A percentile compares a stretch with the other conserved stretches of the same genome.
phyloP scores from a whole-genome alignment of 2,888 invertebrate genomes.

The Drosophila nigricruria region DNA sequence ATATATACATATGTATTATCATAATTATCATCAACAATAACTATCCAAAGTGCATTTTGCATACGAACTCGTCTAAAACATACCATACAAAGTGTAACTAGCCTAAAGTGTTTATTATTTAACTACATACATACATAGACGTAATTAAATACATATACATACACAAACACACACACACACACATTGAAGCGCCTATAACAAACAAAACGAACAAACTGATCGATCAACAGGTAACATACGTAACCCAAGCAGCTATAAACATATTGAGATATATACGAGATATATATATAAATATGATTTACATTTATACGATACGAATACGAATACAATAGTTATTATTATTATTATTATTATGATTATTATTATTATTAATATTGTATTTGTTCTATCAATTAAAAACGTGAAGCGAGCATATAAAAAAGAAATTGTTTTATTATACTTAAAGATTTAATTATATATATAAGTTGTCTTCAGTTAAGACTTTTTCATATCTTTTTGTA shows the following conservation, averaged over 20 bases:
- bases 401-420: conserved; percentile 42
- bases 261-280: conserved; percentile 33
- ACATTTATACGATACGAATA: conserved; percentile 41
- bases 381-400: conserved; percentile 61
- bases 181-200: conserved; percentile 21
- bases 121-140: conserved; percentile 56
- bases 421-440: background rate
- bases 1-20: conserved; percentile 12
- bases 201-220: conserved; percentile 50
- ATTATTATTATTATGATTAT: conserved; percentile 6
- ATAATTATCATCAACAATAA: conserved; percentile 22
- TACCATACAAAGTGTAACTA: conserved; percentile 48
- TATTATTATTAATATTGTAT: conserved; percentile 49
- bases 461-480: background rate
- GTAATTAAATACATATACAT: conserved; percentile 18
- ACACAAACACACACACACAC: conserved; percentile 13
- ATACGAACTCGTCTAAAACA: conserved; percentile 39
- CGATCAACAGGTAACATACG: conserved; percentile 56
- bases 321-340: conserved; percentile 47
- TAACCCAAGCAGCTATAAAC: conserved; percentile 36
- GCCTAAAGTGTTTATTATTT: conserved; percentile 66
- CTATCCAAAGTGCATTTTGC: conserved; percentile 57
- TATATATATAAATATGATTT: conserved; percentile 22
- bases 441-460: background rate
- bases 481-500: background rate